Conservation (phyloP, 2,888 invertebrate species). For the Caenorhabditis wallacei region DNA sequence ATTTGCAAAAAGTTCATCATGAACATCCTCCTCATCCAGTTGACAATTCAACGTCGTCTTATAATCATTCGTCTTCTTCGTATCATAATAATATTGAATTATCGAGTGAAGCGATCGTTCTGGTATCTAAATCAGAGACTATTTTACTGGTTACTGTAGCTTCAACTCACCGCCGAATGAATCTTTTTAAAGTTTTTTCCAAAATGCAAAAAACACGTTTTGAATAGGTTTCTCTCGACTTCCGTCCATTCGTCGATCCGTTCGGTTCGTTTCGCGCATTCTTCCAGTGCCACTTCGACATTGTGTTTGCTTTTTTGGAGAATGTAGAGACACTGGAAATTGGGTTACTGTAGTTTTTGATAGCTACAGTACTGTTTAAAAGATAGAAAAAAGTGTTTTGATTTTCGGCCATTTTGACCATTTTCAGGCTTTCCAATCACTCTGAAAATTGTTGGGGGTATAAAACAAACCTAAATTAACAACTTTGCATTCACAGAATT, state of each 20-base stretch:
- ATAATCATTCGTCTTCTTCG: conserved; percentile 67
- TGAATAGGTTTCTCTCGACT: conserved; percentile 59
- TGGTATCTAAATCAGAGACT: conserved; percentile 63
- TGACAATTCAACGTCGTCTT: conserved; percentile 27
- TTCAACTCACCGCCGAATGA: conserved; percentile 49
- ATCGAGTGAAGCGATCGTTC: conserved; percentile 69
- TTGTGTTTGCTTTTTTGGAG: conserved; percentile 44
- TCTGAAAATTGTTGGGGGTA: no score
- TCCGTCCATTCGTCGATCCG: conserved; percentile 43
- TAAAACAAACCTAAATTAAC: no score
- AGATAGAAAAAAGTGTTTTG: no score
- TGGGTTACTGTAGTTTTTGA: background rate
- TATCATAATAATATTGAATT: conserved; percentile 69
- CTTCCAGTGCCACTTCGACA: conserved; percentile 5
- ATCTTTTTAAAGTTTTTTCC: conserved; percentile 65
- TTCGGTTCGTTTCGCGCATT: background rate
- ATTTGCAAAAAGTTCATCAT: conserved; percentile 19
- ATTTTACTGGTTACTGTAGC: no score
- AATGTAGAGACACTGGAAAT: conserved; percentile 53
- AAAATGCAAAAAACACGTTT: conserved; percentile 50
- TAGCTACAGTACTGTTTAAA: no score
- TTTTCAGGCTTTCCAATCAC: no score
- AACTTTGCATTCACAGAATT: no score
- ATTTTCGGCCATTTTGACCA: no score
- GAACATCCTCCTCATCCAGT: conserved; percentile 16